phyloP scores from a whole-genome alignment of 2,113 vertebrate species.

The Dicaeum eximium region DNA sequence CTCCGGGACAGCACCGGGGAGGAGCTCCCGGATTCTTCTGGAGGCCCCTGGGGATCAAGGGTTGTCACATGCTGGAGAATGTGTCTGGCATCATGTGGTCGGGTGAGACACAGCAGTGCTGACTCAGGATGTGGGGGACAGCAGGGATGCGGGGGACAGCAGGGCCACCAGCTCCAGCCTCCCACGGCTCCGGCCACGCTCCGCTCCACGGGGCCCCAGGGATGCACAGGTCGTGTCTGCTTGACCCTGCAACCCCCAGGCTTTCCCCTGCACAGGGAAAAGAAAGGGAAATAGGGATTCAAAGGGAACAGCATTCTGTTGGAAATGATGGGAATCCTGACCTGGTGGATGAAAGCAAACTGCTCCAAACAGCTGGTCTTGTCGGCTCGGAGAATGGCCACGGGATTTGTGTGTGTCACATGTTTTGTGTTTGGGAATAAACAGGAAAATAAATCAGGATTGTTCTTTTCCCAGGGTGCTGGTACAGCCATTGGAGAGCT shows the following conservation, averaged over 20 bases:
- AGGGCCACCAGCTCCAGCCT: neutral
- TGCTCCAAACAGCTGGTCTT: neutral
- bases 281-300: neutral
- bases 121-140: slow-evolving; percentile 13
- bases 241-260: neutral
- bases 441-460: neutral
- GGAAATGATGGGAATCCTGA: neutral
- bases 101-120: slow-evolving; percentile 25
- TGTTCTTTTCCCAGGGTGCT: slow-evolving; percentile 80
- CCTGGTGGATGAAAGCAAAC: neutral
- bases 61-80: slow-evolving; percentile 29
- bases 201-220: neutral
- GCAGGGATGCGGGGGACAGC: neutral
- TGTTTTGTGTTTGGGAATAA: neutral
- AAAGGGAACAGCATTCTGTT: fast-evolving
- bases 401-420: neutral
- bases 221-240: neutral
- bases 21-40: neutral
- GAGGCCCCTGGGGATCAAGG: neutral
- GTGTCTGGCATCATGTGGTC: neutral
- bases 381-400: neutral
- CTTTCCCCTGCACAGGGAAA: neutral
- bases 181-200: neutral
- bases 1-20: neutral
- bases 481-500: slow-evolving; percentile 97